Base-by-base conservation (phyloP, 2,797 vertebrate genomes). In the Paedocypris micromegethes region DNA sequence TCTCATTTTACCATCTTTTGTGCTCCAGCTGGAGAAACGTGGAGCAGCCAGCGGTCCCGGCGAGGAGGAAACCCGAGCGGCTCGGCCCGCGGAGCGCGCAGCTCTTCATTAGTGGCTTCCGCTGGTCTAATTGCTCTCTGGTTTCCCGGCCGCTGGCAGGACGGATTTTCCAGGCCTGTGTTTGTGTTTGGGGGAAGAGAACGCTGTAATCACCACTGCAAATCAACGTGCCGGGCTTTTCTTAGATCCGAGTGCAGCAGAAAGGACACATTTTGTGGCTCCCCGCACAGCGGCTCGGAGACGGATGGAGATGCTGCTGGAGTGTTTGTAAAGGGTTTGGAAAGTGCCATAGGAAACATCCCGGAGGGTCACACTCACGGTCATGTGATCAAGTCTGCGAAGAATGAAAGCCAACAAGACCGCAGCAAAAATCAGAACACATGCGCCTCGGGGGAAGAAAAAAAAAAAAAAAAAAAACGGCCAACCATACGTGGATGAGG, bases 81-180 rank as follows among this genome's bases (percentile, higher is more conserved):
- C 9, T 50, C 3, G 49, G 9, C 3, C 7, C 49, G 3, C 49
- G 9, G 7, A 51, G 49, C 5, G 83, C 82, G 83, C 80, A 86
- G 84, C 85, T 91, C 89, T 88, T 88, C 89, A 91, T 90, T 88
- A 88, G 88, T 86, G 87, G 86, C 85, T 89, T 91, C 88, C 87
- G 81, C 84, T 83, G 23, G 86, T 80, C 85, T 88, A 87, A 88
- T 88, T 87, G 86, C 83, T 85, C 84, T 82, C 80, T 83, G 76
- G 73, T 23, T 54, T 72, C 80, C 78, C 77, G 78, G 79, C 74
- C 75, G 75, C 84, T 76, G 84, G 61, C 41, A 63, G 48, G 66
- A 5, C 3, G 48, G 41, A 82, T 82, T 84, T 85, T 88, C 83
- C 80, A 73, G 74, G 66, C 80, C 80, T 78, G 80, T 88, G 87